Base-by-base conservation (phyloP, 1,140 invertebrate genomes). In the Dendrolimus kikuchii region DNA sequence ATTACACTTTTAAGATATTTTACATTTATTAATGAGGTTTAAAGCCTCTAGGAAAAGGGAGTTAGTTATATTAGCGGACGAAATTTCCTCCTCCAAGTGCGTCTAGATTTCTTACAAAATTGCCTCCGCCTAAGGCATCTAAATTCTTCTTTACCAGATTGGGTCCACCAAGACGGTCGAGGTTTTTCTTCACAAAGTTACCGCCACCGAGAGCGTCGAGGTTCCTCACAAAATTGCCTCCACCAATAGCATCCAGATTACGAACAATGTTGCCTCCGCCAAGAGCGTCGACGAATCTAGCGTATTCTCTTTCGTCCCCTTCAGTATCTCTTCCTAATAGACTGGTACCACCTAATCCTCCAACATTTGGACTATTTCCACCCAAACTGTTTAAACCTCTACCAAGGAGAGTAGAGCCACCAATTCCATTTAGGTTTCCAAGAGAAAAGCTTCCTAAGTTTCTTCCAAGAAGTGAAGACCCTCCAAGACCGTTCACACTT, bases 131-230 rank as follows among this genome's bases (percentile, higher is more conserved):
- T 9, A 88, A 56, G 0, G 77, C 74, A 55, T 88, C 88, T 8
- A 87, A 54, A 52, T 73, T 75, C 44, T 70, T 71, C 53, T 84
- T 77, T 10, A 88, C 69, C 38, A 89, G 63, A 67, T 88, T 88
- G 0, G 85, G 82, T 10, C 86, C 88, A 0, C 82, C 87, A 23
- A 89, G 81, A 42, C 77, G 72, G 63, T 89, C 88, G 39, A 88
- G 68, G 65, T 88, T 88, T 55, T 78, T 84, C 66, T 86, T 81
- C 0, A 86, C 75, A 7, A 87, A 67, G 55, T 86, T 88, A 7
- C 70, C 77, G n/a, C 84, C 84, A 4, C 85, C 85, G 23, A 86
- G 66, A 4, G 80, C 76, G 57, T 87, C 83, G 7, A 87, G 58
- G 50, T 74, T 78, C 38, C 79, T 68, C 38, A 88, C 72, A 40